A percentile compares a stretch with the other conserved stretches of the same genome.
Conservation (phyloP, 2,888 invertebrate genomes). For the Aporophyla lueneburgensis region DNA sequence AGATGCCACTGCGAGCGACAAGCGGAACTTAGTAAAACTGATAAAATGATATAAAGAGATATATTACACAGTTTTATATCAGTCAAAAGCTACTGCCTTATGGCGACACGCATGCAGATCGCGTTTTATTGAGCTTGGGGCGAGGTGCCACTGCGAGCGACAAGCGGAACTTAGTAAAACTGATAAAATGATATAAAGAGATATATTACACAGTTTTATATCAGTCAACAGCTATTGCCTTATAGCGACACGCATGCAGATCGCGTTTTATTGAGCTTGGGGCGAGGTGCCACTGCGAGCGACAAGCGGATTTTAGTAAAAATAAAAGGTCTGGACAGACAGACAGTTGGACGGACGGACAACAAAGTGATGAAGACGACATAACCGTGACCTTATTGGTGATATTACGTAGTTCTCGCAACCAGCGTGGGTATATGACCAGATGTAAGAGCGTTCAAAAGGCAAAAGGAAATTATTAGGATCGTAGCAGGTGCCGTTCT, state of each 20-base stretch:
- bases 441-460: too few relatives aligned
- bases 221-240: slow-evolving; percentile 44
- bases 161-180: neutral
- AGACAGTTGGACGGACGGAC: too few relatives aligned
- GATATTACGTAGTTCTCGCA: too few relatives aligned
- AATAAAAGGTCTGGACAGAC: too few relatives aligned
- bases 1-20: slow-evolving; percentile 1
- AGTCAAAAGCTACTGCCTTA: slow-evolving; percentile 41
- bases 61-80: slow-evolving; percentile 50
- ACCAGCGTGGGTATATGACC: too few relatives aligned
- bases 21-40: neutral
- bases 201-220: slow-evolving; percentile 47
- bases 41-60: slow-evolving; percentile 40
- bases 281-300: slow-evolving; percentile 7
- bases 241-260: slow-evolving; percentile 53
- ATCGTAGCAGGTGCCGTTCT: too few relatives aligned
- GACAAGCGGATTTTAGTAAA: neutral
- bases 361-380: too few relatives aligned
- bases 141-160: slow-evolving; percentile 3
- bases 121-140: slow-evolving; percentile 48
- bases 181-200: slow-evolving; percentile 39
- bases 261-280: slow-evolving; percentile 49
- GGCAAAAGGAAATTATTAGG: too few relatives aligned
- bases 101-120: slow-evolving; percentile 54
- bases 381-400: too few relatives aligned